These are phyloP conservation scores for Cybosia mesomella DNA, from an alignment of 2,888 invertebrate species.

Conservation along the genomic window DNA sequence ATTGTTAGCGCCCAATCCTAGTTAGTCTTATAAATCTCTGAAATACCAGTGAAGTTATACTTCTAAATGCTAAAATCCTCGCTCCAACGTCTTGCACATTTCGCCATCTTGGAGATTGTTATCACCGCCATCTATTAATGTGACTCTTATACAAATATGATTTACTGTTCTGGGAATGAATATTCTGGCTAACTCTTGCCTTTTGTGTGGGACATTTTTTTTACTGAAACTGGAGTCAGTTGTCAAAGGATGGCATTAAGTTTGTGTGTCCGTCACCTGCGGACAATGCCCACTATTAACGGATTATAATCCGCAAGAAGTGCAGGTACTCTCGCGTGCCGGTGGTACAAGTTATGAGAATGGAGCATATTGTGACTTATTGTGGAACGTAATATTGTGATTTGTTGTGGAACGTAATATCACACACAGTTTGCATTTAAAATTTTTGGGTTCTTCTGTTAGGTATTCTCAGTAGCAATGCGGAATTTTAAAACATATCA, in stretches of 20 bases:
- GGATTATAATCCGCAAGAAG: conserved; percentile 83
- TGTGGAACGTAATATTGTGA: too few relatives aligned
- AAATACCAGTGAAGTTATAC: neutral
- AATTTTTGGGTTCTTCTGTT: neutral
- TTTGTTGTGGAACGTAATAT: neutral
- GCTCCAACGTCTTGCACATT: conserved; percentile 41
- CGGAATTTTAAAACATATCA: neutral
- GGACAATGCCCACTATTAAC: conserved; percentile 86
- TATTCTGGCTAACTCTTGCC: conserved; percentile 78
- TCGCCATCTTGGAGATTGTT: conserved; percentile 36
- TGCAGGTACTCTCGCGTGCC: conserved; percentile 73
- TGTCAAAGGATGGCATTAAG: conserved; percentile 65
- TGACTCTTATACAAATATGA: conserved; percentile 77
- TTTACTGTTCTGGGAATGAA: conserved; percentile 73
- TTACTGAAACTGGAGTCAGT: conserved; percentile 55
- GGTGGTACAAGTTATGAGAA: conserved; percentile 49
- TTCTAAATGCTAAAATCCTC: conserved; percentile 10
- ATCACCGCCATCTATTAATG: conserved; percentile 46
- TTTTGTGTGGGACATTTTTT: conserved; percentile 70
- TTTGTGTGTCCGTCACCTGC: conserved; percentile 73
- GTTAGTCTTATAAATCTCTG: too few relatives aligned
- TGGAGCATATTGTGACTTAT: neutral
- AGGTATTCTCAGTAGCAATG: neutral
- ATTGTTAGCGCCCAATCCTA: too few relatives aligned
- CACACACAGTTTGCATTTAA: neutral